Base-by-base conservation (phyloP, 2,888 invertebrate species). In the Napeogenes inachia region DNA sequence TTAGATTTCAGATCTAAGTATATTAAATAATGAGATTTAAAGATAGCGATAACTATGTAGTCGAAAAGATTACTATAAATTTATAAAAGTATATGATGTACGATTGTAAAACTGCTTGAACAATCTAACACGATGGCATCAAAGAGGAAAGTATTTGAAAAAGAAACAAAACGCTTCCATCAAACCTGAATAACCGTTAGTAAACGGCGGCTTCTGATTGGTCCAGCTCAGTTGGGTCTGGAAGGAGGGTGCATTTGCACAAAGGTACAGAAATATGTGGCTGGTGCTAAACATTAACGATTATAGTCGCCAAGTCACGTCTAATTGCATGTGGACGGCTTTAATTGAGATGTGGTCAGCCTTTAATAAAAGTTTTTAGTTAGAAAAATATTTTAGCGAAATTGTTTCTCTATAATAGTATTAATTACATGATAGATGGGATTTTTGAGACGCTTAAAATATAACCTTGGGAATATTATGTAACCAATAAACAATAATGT, bases 251-350 rank as follows among this genome's bases (percentile, higher is more conserved):
- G 86, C 87, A 85, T 83, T 83, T 80, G 88, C 83, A 84, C 83
- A 85, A 84, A 88, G 87, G 87, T 85, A 85, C 80, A 82, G 87
- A 85, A 87, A 88, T 88, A 87, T 89, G 89, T 85, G 88, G 82
- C 81, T 85, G 85, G 85, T 84, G 80, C 88, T 90, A 85, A 89
- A 87, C 89, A 88, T 89, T 90, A 89, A 90, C 89, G 88, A 84
- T 89, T 87, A 89, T 90, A 82, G 85, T 79, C 79, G 77, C 85
- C 85, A 84, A 87, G 86, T 88, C 87, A 88, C 86, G 84, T 89
- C 89, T 89, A 89, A 89, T 89, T 89, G 89, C 85, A 74, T 71
- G 73, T 65, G 82, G 81, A 78, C 64, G 71, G 76, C 60, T 47
- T 71, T 71, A 79, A 80, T 80, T 79, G 62, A 67, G 56, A 75